A percentile compares a stretch with the other conserved stretches of the same genome.
Conservation (phyloP, 2,797 vertebrate species). For the Helarctos malayanus region DNA sequence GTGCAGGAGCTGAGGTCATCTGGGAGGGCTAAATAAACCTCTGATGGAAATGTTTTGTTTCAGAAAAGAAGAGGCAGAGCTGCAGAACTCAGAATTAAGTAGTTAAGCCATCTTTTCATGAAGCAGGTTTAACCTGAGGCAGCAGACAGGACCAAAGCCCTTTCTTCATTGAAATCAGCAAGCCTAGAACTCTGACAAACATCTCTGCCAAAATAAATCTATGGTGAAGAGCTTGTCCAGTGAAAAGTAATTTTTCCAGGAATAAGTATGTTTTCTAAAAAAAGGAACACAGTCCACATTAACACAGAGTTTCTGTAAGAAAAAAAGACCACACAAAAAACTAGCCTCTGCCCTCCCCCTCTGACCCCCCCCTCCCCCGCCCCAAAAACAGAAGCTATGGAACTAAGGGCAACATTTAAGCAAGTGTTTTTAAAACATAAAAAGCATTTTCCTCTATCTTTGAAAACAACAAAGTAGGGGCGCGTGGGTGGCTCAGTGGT, state of each 20-base stretch:
- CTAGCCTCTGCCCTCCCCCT: background rate
- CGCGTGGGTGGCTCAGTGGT: no score
- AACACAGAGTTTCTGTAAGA: background rate
- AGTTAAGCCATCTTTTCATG: background rate
- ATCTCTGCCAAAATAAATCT: background rate
- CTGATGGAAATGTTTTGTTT: background rate
- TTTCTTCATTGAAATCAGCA: constrained; percentile 11
- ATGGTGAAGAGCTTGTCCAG: background rate
- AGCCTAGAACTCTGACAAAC: background rate
- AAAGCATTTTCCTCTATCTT: background rate
- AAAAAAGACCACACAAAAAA: constrained; percentile 17
- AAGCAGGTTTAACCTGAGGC: background rate
- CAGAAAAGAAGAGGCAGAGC: background rate
- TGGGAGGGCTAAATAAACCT: background rate
- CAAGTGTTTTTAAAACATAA: background rate
- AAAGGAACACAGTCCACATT: constrained; percentile 28
- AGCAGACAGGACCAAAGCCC: background rate
- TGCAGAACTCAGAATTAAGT: background rate
- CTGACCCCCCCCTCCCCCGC: fast-evolving
- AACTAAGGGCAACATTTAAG: background rate
- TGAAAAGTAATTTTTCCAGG: background rate
- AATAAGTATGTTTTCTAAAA: constrained; percentile 47
- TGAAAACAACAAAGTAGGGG: background rate
- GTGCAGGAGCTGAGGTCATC: background rate
- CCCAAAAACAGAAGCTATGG: background rate